phyloP scores from a whole-genome alignment of 2,888 invertebrate genomes.

The Drosophila barbarae region DNA sequence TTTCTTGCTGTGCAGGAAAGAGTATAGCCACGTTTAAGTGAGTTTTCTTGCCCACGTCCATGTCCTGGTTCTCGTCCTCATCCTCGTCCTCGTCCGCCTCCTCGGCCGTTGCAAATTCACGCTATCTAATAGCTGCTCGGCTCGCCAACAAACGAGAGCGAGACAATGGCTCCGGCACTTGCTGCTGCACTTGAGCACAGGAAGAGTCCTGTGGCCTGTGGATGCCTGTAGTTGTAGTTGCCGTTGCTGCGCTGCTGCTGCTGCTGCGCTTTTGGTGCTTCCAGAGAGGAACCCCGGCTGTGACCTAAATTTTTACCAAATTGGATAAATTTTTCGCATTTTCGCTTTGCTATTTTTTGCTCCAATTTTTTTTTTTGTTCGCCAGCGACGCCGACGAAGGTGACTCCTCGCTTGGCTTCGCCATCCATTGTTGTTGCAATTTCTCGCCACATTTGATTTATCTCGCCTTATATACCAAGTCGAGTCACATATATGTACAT shows the following conservation, averaged over 20 bases:
- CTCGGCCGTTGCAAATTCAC: slow-evolving; percentile 55
- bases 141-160: slow-evolving; percentile 41
- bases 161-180: slow-evolving; percentile 67
- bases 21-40: slow-evolving; percentile 19
- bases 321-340: slow-evolving; percentile 78
- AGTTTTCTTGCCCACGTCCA: slow-evolving; percentile 49
- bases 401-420: slow-evolving; percentile 35
- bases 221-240: slow-evolving; percentile 38
- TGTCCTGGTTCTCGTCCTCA: not conserved
- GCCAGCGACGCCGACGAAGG: slow-evolving; percentile 42
- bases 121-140: slow-evolving; percentile 58
- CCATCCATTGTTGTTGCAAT: slow-evolving; percentile 67
- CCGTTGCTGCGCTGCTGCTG: slow-evolving; percentile 28
- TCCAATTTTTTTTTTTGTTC: slow-evolving; percentile 25
- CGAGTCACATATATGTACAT: slow-evolving; percentile 47
- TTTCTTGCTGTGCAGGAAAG: not conserved
- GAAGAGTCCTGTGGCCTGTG: slow-evolving; percentile 55
- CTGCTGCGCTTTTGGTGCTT: slow-evolving; percentile 69
- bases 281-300: slow-evolving; percentile 60
- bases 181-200: slow-evolving; percentile 70
- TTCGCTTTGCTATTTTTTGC: slow-evolving; percentile 54
- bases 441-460: slow-evolving; percentile 77
- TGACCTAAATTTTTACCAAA: slow-evolving; percentile 78
- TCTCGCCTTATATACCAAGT: slow-evolving; percentile 68
- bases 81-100: slow-evolving; percentile 38